A percentile compares a stretch with the other conserved stretches of the same genome.
Evolutionary conservation across 2,888 invertebrate genomes (phyloP).

Genomic region (Oeneis ivallda): DNA sequence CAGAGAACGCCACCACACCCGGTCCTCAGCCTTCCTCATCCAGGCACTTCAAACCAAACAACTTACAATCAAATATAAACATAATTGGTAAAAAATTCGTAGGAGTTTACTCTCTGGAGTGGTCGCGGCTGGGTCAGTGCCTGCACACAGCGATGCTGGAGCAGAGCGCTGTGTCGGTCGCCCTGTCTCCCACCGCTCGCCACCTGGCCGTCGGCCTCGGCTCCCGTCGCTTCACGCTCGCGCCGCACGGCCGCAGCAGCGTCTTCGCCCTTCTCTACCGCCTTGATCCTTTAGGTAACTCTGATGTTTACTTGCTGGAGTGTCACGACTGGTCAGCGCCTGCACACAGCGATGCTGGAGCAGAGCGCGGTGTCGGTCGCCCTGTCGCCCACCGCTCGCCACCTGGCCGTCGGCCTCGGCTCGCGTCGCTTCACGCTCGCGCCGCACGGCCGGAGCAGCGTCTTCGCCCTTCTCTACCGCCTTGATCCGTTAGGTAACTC

Average conservation of each 20-base stretch:
- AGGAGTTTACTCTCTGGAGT: constrained; percentile 91
- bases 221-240: constrained; percentile 82
- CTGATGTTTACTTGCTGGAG: too few species aligned
- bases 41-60: too few species aligned
- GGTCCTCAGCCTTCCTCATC: too few species aligned
- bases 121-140: constrained; percentile 88
- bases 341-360: constrained; percentile 83
- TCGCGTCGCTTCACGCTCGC: constrained; percentile 83
- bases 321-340: too few species aligned
- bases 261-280: constrained; percentile 74
- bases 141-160: constrained; percentile 89
- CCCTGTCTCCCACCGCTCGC: constrained; percentile 90
- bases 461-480: constrained; percentile 72
- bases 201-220: constrained; percentile 91
- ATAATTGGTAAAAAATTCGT: background rate
- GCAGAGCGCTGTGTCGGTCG: constrained; percentile 91
- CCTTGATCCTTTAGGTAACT: constrained; percentile 62
- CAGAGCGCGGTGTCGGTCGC: constrained; percentile 92
- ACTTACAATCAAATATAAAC: too few species aligned
- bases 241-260: constrained; percentile 77
- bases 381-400: constrained; percentile 89
- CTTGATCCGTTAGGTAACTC: constrained; percentile 62
- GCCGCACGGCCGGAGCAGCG: constrained; percentile 75
- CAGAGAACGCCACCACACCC: too few species aligned
- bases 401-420: constrained; percentile 90